Conservation (phyloP, 2,797 vertebrate genomes). For the Takifugu ocellatus region DNA sequence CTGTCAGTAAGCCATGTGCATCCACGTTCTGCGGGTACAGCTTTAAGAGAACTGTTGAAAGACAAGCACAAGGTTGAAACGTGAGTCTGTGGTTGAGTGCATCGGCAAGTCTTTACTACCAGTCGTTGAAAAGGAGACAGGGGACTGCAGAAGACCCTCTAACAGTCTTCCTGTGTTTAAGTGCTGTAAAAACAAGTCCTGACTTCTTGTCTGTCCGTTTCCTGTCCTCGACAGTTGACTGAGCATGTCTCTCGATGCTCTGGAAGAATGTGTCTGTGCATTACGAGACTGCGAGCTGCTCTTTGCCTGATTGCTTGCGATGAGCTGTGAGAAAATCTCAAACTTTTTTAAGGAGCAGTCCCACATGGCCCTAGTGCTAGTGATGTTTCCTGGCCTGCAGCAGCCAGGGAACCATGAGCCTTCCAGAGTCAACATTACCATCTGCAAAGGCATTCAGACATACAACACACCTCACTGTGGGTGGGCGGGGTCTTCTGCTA, state of each 20-base stretch:
- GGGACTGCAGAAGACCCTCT: conserved; percentile 57
- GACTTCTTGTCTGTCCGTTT: conserved; percentile 60
- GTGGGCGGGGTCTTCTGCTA: conserved; percentile 35
- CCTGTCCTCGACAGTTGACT: conserved; percentile 56
- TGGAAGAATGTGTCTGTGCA: conserved; percentile 65
- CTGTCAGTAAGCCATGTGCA: conserved; percentile 59
- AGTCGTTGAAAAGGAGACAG: conserved; percentile 44
- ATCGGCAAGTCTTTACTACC: conserved; percentile 62
- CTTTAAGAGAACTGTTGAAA: conserved; percentile 37
- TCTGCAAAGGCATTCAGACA: conserved; percentile 67
- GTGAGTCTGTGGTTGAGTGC: conserved; percentile 59
- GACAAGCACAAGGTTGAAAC: conserved; percentile 41
- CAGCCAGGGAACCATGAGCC: conserved; percentile 48
- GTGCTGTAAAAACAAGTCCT: conserved; percentile 55
- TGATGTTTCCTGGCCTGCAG: conserved; percentile 73
- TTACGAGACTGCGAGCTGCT: conserved; percentile 67
- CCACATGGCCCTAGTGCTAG: conserved; percentile 86
- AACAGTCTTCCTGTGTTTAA: conserved; percentile 49
- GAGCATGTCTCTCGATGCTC: conserved; percentile 74
- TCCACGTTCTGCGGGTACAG: conserved; percentile 49
- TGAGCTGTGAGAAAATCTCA: conserved; percentile 72
- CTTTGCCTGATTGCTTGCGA: conserved; percentile 82
- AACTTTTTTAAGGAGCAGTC: conserved; percentile 70
- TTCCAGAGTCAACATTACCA: conserved; percentile 75
- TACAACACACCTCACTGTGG: conserved; percentile 39